A percentile compares a stretch with the other conserved stretches of the same genome.
phyloP scores from a whole-genome alignment of 2,888 invertebrate genomes.

The Girardia tigrina region DNA sequence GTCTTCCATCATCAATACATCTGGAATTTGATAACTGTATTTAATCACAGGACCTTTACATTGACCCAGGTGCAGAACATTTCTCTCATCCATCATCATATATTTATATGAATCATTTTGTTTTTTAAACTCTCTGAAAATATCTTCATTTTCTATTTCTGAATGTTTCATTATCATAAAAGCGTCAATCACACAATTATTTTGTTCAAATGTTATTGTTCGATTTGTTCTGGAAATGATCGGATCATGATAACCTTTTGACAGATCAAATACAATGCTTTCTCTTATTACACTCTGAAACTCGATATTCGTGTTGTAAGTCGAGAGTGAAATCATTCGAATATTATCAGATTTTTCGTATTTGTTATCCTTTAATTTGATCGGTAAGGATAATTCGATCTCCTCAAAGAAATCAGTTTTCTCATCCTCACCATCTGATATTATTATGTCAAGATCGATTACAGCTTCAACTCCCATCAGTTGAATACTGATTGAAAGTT shows the following conservation, averaged over 20 bases:
- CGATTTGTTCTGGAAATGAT: not conserved
- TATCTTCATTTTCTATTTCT: not conserved
- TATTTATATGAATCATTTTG: not conserved
- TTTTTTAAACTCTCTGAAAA: not conserved
- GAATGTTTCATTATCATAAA: not conserved
- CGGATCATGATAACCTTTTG: not conserved
- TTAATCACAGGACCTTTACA: too few species aligned
- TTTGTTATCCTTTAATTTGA: not conserved
- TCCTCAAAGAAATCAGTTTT: not conserved
- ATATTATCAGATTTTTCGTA: not conserved
- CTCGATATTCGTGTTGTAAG: not conserved
- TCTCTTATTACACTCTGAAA: not conserved
- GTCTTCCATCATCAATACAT: too few species aligned
- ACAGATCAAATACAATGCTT: not conserved
- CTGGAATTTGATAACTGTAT: too few species aligned
- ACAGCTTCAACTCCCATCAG: not conserved
- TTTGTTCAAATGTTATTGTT: not conserved
- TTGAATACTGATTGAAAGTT: not conserved
- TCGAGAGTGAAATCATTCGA: not conserved
- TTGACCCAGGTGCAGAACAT: not conserved
- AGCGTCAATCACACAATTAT: not conserved
- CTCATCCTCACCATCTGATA: not conserved
- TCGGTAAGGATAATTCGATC: not conserved
- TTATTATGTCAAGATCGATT: not conserved
- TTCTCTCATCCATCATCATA: not conserved